A percentile compares a stretch with the other conserved stretches of the same genome.
Evolutionary conservation across 2,888 invertebrate species (phyloP).

Genomic region (Dusona sp.): DNA sequence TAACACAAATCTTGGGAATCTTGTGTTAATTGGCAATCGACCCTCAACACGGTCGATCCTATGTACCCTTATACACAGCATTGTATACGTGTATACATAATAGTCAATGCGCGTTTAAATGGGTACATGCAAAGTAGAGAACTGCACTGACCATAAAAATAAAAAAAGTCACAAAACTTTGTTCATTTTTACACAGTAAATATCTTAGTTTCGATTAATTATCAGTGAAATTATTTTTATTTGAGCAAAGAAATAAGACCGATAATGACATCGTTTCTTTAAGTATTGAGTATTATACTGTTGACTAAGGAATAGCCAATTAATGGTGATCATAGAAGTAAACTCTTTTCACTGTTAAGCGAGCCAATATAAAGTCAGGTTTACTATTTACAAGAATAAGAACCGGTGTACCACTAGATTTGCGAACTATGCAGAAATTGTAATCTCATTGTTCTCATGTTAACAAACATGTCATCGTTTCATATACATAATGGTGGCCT

Average conservation of each 20-base stretch:
- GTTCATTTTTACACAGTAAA: neutral
- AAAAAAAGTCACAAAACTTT: neutral
- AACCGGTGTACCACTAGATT: neutral
- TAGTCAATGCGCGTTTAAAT: slow-evolving; percentile 21
- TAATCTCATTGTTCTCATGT: slow-evolving; percentile 7
- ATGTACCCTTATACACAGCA: neutral
- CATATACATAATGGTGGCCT: neutral
- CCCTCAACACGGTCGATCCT: slow-evolving; percentile 31
- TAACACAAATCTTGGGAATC: slow-evolving; percentile 54
- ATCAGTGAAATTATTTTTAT: neutral
- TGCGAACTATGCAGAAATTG: neutral
- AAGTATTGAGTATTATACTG: neutral
- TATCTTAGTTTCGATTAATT: neutral
- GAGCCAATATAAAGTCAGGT: neutral
- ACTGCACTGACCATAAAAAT: neutral
- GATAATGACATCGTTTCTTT: neutral
- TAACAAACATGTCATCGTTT: neutral
- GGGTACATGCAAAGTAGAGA: neutral
- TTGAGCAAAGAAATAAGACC: neutral
- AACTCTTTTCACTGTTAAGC: no score
- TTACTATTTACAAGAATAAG: neutral
- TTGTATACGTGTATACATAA: neutral
- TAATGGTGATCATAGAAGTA: neutral
- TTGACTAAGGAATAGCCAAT: neutral
- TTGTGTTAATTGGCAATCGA: slow-evolving; percentile 57